A percentile compares a stretch with the other conserved stretches of the same genome.
These are phyloP conservation scores for Catharus ustulatus DNA, from an alignment of 2,797 vertebrate genomes.

Conservation along the genomic window DNA sequence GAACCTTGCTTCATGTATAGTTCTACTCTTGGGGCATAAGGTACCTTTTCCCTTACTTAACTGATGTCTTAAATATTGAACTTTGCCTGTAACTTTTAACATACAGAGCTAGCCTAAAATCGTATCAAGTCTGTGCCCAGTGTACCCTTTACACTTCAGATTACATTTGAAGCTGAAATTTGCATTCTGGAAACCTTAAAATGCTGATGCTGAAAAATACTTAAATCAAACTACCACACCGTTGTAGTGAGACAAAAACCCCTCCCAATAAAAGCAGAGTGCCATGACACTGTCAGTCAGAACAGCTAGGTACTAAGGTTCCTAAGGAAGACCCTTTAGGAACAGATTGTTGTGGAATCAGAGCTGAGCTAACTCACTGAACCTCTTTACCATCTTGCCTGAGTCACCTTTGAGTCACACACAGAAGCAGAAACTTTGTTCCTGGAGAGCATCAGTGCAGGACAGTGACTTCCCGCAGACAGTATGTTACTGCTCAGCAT, in stretches of 20 bases:
- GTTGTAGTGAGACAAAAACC: background rate
- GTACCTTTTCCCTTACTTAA: background rate
- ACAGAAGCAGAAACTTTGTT: background rate
- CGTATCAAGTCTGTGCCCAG: background rate
- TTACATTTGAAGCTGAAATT: background rate
- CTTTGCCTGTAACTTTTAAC: background rate
- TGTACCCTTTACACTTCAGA: background rate
- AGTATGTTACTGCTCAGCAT: background rate
- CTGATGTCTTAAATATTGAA: background rate
- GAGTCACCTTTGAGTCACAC: background rate
- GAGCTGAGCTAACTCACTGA: background rate
- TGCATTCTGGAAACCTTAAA: background rate
- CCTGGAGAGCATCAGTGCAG: background rate
- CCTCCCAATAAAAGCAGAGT: background rate
- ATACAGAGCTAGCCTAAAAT: background rate
- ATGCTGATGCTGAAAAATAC: background rate
- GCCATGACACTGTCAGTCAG: background rate
- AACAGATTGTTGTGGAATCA: background rate
- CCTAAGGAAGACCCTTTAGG: background rate
- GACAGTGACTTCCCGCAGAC: background rate
- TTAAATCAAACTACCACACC: background rate
- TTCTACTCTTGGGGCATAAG: background rate
- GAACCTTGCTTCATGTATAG: background rate
- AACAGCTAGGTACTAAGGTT: background rate
- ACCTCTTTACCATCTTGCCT: background rate